Evolutionary conservation across 1,140 invertebrate genomes (phyloP).

Genomic region (Lordiphosa clarofinis): DNA sequence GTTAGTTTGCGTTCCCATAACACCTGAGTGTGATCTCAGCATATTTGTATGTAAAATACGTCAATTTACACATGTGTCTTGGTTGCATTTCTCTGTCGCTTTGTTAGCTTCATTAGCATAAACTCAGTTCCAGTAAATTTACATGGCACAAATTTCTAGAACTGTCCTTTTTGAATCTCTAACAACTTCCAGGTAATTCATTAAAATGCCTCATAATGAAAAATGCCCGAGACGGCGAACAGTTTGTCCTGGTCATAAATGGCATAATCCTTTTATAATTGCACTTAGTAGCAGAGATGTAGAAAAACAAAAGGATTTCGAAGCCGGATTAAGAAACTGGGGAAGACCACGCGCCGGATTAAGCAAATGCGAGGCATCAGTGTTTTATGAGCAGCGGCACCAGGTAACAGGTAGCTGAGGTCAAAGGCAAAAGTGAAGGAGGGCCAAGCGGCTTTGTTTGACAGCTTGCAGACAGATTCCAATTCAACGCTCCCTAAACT

Average conservation of each 20-base stretch:
- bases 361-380: conserved; percentile 66
- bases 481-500: conserved; percentile 31
- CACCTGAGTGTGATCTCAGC: conserved; percentile 38
- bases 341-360: conserved; percentile 76
- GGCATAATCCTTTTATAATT: conserved; percentile 76
- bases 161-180: conserved; percentile 9
- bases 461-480: conserved; percentile 67
- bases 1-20: conserved; percentile 1
- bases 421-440: conserved; percentile 37
- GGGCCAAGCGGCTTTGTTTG: conserved; percentile 34
- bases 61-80: conserved; percentile 27
- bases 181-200: conserved; percentile 72
- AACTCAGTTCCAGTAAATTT: conserved; percentile 14
- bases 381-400: conserved; percentile 45
- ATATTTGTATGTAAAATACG: conserved; percentile 27
- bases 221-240: conserved; percentile 14
- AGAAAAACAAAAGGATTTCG: conserved; percentile 66
- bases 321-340: conserved; percentile 64
- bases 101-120: conserved; percentile 36
- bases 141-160: conserved; percentile 4
- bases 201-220: conserved; percentile 58
- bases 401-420: conserved; percentile 24
- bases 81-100: not conserved
- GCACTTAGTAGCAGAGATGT: conserved; percentile 65
- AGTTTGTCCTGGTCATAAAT: conserved; percentile 36